A percentile compares a stretch with the other conserved stretches of the same genome.
Conservation (phyloP, 2,888 invertebrate genomes). For the Pardosa pseudoannulata region DNA sequence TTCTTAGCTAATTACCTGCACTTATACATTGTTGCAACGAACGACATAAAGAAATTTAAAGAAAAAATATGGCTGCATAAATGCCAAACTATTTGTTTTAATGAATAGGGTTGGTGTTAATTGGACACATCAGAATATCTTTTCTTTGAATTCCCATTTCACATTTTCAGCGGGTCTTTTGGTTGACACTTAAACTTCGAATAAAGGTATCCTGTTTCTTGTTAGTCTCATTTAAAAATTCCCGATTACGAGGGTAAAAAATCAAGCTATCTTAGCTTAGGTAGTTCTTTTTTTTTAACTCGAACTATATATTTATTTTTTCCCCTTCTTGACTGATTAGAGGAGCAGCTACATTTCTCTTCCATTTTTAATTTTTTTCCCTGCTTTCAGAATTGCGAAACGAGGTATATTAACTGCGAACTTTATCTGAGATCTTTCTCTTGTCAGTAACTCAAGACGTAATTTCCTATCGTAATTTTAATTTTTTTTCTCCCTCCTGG, state of each 20-base stretch:
- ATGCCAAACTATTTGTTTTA: constrained; percentile 64
- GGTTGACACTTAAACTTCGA: constrained; percentile 40
- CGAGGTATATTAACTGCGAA: constrained; percentile 59
- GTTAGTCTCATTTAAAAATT: constrained; percentile 57
- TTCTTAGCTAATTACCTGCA: constrained; percentile 64
- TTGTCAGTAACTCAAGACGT: constrained; percentile 30
- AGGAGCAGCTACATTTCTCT: constrained; percentile 46
- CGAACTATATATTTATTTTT: constrained; percentile 58
- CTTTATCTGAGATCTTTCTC: constrained; percentile 39
- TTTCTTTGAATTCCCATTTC: constrained; percentile 47
- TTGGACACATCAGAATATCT: constrained; percentile 55
- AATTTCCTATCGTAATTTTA: constrained; percentile 42
- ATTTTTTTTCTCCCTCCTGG: constrained; percentile 4
- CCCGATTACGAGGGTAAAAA: constrained; percentile 22
- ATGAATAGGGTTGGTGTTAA: constrained; percentile 67
- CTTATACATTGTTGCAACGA: constrained; percentile 47
- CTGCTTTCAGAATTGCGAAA: constrained; percentile 24
- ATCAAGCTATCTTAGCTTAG: constrained; percentile 32
- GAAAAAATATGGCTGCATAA: constrained; percentile 46
- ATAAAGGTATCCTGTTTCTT: constrained; percentile 63
- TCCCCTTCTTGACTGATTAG: constrained; percentile 56
- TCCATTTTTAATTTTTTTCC: constrained; percentile 40
- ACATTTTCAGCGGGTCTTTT: constrained; percentile 35
- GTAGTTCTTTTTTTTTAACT: constrained; percentile 23
- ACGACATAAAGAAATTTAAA: constrained; percentile 19